Conservation (phyloP, 2,113 vertebrate genomes). For the Heterocephalus glaber region DNA sequence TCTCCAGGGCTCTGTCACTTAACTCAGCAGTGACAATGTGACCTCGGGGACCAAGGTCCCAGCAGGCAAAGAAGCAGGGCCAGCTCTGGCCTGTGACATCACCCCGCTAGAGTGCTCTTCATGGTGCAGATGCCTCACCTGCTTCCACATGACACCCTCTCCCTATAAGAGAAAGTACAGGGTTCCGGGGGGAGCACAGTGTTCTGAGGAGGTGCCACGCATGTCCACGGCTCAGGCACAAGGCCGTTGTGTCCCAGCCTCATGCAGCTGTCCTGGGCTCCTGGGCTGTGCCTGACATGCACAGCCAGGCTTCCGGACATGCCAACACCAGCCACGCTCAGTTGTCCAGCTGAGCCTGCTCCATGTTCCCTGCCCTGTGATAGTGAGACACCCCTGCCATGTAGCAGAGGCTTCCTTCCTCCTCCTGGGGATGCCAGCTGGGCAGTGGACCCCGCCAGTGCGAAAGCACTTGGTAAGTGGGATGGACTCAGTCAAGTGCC, state of each 20-base stretch:
- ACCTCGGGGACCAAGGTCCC: background rate
- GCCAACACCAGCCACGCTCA: rapidly evolving
- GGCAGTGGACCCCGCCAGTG: rapidly evolving
- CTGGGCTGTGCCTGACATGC: rapidly evolving
- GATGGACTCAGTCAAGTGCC: rapidly evolving
- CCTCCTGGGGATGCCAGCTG: background rate
- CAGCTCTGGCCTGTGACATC: rapidly evolving
- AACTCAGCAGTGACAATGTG: rapidly evolving
- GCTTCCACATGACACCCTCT: rapidly evolving
- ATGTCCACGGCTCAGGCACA: rapidly evolving
- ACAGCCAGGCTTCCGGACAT: rapidly evolving
- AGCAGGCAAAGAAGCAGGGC: rapidly evolving
- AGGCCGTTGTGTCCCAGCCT: background rate
- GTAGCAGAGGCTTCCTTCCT: rapidly evolving
- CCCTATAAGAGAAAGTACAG: background rate
- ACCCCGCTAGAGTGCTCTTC: rapidly evolving
- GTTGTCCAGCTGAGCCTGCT: rapidly evolving
- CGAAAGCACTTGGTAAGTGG: background rate
- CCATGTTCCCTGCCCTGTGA: rapidly evolving
- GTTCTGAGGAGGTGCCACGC: rapidly evolving
- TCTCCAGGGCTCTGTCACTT: background rate
- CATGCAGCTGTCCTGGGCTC: rapidly evolving
- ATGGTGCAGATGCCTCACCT: rapidly evolving
- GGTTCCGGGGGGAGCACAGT: rapidly evolving
- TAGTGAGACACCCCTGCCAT: rapidly evolving